Conservation (phyloP, 2,888 invertebrate species). For the Eudemis profundana region DNA sequence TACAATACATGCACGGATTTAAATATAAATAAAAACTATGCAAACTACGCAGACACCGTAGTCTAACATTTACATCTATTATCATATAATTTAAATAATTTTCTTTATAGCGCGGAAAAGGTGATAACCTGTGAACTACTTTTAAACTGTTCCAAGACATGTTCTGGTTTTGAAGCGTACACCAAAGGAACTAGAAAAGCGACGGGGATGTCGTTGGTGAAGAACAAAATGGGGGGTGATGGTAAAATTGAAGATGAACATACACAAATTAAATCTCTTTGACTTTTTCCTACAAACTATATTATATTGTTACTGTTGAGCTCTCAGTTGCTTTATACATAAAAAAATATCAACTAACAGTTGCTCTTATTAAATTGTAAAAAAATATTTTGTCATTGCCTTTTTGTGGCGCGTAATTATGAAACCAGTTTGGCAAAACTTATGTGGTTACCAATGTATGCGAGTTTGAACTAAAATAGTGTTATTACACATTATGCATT, state of each 20-base stretch:
- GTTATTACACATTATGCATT: constrained; percentile 4
- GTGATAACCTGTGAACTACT: constrained; percentile 23
- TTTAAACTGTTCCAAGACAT: constrained; percentile 8
- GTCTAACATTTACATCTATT: constrained; percentile 49
- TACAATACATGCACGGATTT: constrained; percentile 27
- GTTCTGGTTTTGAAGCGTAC: too few relatives aligned
- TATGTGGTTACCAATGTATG: background rate
- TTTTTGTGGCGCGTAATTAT: background rate
- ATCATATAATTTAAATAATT: constrained; percentile 54
- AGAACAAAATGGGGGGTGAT: too few relatives aligned
- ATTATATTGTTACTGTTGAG: too few relatives aligned
- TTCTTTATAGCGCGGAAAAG: constrained; percentile 40
- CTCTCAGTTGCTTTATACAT: background rate
- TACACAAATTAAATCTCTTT: too few relatives aligned
- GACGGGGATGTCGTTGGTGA: too few relatives aligned
- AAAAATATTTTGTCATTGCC: background rate
- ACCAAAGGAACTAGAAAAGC: too few relatives aligned
- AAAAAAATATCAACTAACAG: background rate
- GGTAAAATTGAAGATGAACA: too few relatives aligned
- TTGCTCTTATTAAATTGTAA: too few relatives aligned
- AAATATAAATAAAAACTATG: constrained; percentile 28
- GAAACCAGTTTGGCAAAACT: background rate
- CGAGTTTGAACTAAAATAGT: background rate
- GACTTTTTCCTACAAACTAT: too few relatives aligned
- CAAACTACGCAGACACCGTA: constrained; percentile 30